Conservation (phyloP, 53 echinoderm and acorn worm genomes). For the Crossaster papposus region DNA sequence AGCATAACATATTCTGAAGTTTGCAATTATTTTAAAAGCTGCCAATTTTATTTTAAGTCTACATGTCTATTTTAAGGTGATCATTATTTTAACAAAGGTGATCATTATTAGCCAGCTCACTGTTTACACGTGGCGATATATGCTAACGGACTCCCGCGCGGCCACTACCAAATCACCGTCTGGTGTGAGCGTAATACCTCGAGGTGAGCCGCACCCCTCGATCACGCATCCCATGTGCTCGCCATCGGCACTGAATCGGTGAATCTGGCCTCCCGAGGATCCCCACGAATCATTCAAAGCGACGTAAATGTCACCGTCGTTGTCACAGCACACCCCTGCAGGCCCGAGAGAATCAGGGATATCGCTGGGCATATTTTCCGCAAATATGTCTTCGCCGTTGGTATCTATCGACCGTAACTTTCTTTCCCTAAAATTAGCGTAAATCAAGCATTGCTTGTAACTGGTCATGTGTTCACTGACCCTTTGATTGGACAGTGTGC, state of each 20-base stretch:
- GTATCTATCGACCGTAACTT: neutral
- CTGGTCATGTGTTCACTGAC: neutral
- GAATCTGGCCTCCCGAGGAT: neutral
- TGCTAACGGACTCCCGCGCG: neutral
- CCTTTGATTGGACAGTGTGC: neutral
- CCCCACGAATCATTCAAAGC: neutral
- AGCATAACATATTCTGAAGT: too few species aligned
- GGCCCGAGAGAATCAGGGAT: neutral
- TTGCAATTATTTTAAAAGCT: too few species aligned
- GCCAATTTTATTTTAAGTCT: too few species aligned
- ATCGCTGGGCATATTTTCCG: neutral
- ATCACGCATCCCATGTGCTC: conserved; percentile 20
- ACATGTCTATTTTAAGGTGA: neutral
- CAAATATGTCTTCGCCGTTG: neutral
- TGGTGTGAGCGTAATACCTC: conserved; percentile 26
- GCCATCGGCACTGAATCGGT: conserved; percentile 21
- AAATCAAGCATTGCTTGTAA: conserved; percentile 13
- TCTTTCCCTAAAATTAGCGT: neutral
- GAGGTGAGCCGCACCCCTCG: conserved; percentile 13
- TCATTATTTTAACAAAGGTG: neutral
- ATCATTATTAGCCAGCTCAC: neutral
- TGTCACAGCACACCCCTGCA: conserved; percentile 13
- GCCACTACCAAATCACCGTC: conserved; percentile 11
- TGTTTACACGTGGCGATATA: neutral
- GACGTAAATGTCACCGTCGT: neutral